phyloP scores from a whole-genome alignment of 2,113 vertebrate genomes.

The Rynchops niger region DNA sequence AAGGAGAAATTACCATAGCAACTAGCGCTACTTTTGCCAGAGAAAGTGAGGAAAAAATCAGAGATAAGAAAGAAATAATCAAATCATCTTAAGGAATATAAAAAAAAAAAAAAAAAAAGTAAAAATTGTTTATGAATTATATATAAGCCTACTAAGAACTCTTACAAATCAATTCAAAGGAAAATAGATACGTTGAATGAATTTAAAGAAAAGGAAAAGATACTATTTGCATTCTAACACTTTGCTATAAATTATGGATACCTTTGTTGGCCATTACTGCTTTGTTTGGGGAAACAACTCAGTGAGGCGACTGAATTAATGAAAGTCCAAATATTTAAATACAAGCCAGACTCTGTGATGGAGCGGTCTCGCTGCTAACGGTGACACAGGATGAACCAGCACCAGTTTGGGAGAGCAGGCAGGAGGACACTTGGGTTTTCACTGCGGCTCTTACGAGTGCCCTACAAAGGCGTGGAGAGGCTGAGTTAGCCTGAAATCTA shows the following conservation, averaged over 20 bases:
- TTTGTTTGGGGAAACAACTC: background rate
- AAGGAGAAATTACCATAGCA: background rate
- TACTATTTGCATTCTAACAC: background rate
- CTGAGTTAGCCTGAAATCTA: background rate
- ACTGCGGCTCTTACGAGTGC: no score
- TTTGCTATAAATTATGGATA: background rate
- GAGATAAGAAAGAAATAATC: slow-evolving; percentile 21
- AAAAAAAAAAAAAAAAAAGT: background rate
- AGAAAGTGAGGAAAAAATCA: background rate
- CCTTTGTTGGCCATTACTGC: background rate
- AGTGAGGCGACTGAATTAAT: background rate
- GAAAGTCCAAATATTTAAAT: background rate
- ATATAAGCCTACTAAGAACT: background rate
- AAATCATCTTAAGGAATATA: slow-evolving; percentile 1
- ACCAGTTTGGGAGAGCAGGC: background rate
- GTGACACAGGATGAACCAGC: background rate
- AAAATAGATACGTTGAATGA: background rate
- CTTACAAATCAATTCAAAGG: background rate
- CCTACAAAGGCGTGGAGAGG: background rate
- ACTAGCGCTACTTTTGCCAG: background rate
- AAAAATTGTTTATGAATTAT: slow-evolving; percentile 38
- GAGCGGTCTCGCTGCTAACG: background rate
- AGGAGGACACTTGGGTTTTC: background rate
- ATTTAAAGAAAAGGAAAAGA: background rate
- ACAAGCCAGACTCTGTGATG: background rate